phyloP scores from a whole-genome alignment of 2,113 vertebrate species.

The Poecilia latipinna region DNA sequence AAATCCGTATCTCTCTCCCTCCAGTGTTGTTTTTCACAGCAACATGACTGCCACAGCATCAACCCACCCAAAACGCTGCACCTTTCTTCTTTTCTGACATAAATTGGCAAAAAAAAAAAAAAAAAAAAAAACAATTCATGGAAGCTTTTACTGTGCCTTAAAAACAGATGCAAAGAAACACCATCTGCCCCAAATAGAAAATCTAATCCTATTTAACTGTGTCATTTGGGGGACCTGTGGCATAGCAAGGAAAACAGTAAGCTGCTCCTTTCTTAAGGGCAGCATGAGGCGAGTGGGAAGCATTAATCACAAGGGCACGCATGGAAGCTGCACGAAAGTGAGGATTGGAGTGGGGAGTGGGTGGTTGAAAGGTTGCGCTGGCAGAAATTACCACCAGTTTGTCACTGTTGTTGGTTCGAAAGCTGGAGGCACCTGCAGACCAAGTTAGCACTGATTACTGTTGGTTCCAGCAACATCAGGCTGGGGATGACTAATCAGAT shows the following conservation, averaged over 20 bases:
- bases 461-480: constrained; percentile 53
- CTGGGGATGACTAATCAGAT: constrained; percentile 60
- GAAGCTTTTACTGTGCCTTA: constrained; percentile 53
- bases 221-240: constrained; percentile 63
- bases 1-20: constrained; percentile 68
- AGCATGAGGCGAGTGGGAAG: constrained; percentile 60
- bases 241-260: constrained; percentile 51
- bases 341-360: constrained; percentile 58
- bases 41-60: constrained; percentile 65
- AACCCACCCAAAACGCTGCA: constrained; percentile 62
- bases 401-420: constrained; percentile 47
- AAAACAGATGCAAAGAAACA: constrained; percentile 49
- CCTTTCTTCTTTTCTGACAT: constrained; percentile 63
- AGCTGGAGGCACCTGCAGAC: constrained; percentile 52
- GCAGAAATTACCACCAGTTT: constrained; percentile 65
- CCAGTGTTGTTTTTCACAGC: constrained; percentile 63
- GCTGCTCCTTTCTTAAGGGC: constrained; percentile 70
- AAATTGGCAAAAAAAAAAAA: constrained; percentile 59
- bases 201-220: constrained; percentile 71
- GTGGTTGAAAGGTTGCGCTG: constrained; percentile 57
- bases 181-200: constrained; percentile 45
- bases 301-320: constrained; percentile 65
- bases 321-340: constrained; percentile 30
- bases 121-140: constrained; percentile 53
- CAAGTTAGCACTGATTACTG: constrained; percentile 32